Base-by-base conservation (phyloP, 2,797 vertebrate species). In the Balearica regulorum region DNA sequence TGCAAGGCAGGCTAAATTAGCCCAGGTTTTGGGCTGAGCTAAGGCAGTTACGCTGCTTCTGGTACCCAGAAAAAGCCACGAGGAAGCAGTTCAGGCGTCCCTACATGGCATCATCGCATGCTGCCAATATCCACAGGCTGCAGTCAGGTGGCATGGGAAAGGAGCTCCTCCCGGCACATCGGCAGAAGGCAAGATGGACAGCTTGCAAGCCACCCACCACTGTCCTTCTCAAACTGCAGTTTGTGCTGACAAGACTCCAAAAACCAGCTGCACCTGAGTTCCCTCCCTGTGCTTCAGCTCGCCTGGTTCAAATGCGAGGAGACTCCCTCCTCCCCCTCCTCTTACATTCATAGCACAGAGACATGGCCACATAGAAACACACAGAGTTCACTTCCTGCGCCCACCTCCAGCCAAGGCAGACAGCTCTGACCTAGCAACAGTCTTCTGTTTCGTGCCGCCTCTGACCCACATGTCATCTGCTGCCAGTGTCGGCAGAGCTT, bases 221-320 rank as follows among this genome's bases (percentile, higher is more conserved):
- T 33, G 35, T 28, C 41, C 28, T 69, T 79, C n/a, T 69, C 24
- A 83, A 35, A 43, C 20, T 28, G 29, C 43, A 48, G 44, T 26
- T 43, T 90, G 58, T 35, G 65, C 29, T 46, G 44, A 88, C 33
- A 83, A 78, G 51, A 70, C 53, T 80, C 51, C 33, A 62, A 57
- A 89, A 83, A 16, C 3, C 51, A 73, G 26, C 48, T 77, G 48
- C 26, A 33, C 13, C 26, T 70, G 17, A 49, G 55, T 51, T 55
- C 33, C 48, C 61, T 71, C 41, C 9, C 24, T 19, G 24, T 13
- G 9, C 25, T 35, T 68, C 55, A 48, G 46, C 37, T 92, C 1
- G 1, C 28, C 20, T 54, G 43, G 49, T 65, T 55, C 1, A 0
- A 68, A 55, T 11, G 39, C 12, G 2, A 43, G 46, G 14, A 77